phyloP scores from a whole-genome alignment of 2,113 vertebrate species.

The Phaetusa simplex region DNA sequence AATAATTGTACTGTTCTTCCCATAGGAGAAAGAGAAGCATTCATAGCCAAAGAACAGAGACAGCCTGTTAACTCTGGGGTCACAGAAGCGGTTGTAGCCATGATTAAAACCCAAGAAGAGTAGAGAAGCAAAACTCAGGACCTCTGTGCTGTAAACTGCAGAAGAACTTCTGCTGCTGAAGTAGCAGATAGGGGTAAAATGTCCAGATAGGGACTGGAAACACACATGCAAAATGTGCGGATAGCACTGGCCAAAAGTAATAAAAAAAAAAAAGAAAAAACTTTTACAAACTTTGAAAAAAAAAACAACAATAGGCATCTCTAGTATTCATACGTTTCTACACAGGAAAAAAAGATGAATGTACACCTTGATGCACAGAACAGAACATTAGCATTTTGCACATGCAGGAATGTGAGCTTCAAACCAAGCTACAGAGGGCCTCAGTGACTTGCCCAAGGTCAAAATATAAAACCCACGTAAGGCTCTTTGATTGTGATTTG shows the following conservation, averaged over 20 bases:
- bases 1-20: neutral
- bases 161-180: neutral
- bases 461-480: slow-evolving; percentile 10
- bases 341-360: neutral
- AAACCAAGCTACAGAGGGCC: neutral
- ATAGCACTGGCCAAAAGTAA: neutral
- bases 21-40: neutral
- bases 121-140: neutral
- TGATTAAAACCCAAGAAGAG: neutral
- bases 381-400: slow-evolving; percentile 15
- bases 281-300: neutral
- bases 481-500: slow-evolving; percentile 35
- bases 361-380: neutral
- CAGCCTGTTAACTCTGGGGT: neutral
- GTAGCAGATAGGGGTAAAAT: neutral
- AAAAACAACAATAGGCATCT: neutral
- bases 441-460: slow-evolving; percentile 35
- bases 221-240: neutral
- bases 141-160: neutral
- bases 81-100: neutral
- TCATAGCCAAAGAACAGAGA: neutral
- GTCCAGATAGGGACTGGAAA: neutral
- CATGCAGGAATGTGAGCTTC: neutral
- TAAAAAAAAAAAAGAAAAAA: neutral
- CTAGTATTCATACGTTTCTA: neutral